Percentiles rank a stretch among this genome's conserved stretches.
Conservation (phyloP, 2,797 vertebrate genomes). For the Clangula hyemalis region DNA sequence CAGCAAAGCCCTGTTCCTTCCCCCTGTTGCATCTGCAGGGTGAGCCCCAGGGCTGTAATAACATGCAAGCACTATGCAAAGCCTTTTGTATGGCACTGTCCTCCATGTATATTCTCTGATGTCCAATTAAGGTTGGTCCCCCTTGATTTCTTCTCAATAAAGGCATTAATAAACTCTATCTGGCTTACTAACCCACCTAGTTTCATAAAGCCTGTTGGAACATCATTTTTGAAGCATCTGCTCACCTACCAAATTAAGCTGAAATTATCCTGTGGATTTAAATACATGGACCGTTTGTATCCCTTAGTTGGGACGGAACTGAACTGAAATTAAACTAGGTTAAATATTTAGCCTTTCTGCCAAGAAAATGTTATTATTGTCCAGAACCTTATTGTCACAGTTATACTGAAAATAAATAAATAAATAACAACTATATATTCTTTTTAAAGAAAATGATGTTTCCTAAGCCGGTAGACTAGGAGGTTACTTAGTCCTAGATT, state of each 20-base stretch:
- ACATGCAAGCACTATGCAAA: background rate
- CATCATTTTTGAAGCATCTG: constrained; percentile 20
- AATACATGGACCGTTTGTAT: background rate
- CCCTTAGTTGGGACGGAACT: background rate
- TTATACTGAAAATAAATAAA: background rate
- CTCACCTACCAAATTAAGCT: constrained; percentile 57
- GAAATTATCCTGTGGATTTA: constrained; percentile 37
- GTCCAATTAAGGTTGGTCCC: background rate
- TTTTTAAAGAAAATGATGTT: background rate
- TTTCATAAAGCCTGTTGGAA: constrained; percentile 23
- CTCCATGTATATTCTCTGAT: background rate
- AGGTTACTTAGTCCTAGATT: background rate
- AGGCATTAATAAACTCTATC: background rate
- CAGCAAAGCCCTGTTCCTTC: background rate
- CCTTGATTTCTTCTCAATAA: background rate
- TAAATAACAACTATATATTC: background rate
- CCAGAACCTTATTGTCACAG: background rate
- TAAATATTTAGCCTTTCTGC: background rate
- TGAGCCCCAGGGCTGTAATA: background rate
- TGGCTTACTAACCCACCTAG: background rate
- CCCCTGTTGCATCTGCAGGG: background rate
- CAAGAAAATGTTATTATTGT: background rate
- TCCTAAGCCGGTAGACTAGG: background rate
- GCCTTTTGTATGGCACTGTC: background rate
- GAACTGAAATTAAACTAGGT: background rate